These are phyloP conservation scores for Limosa lapponica DNA, from an alignment of 2,797 vertebrate species.

Conservation along the genomic window DNA sequence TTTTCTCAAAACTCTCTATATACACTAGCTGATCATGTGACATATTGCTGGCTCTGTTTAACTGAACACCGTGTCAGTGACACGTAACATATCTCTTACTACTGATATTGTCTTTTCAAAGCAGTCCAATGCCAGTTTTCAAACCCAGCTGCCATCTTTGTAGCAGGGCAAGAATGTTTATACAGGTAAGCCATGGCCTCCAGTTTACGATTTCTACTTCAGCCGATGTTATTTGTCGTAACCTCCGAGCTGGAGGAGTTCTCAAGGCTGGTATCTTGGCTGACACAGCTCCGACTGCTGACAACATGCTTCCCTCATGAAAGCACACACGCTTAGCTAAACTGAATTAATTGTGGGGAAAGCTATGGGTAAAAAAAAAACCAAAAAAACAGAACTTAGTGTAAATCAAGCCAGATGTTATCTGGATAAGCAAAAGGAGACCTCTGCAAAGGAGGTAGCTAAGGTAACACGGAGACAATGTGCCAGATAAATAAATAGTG, in stretches of 20 bases:
- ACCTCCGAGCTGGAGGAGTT: background rate
- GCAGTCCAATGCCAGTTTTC: background rate
- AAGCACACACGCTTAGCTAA: background rate
- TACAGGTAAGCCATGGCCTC: background rate
- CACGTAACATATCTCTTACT: background rate
- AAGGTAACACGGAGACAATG: background rate
- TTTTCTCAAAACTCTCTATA: background rate
- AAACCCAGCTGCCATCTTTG: background rate
- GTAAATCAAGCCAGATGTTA: background rate
- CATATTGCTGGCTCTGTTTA: background rate
- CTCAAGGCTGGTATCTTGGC: background rate
- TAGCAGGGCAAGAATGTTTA: slow-evolving; percentile 3
- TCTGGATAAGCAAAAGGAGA: background rate
- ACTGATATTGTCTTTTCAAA: background rate
- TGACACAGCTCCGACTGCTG: background rate
- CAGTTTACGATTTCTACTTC: background rate
- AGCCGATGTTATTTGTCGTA: background rate
- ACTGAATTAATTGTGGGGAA: background rate
- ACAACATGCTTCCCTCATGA: background rate
- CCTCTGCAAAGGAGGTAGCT: background rate
- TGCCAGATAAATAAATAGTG: background rate
- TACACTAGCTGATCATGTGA: background rate
- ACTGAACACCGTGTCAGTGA: background rate
- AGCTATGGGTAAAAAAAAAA: background rate
- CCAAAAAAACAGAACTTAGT: background rate